Base-by-base conservation (phyloP, 2,888 invertebrate species). In the Deilephila elpenor region DNA sequence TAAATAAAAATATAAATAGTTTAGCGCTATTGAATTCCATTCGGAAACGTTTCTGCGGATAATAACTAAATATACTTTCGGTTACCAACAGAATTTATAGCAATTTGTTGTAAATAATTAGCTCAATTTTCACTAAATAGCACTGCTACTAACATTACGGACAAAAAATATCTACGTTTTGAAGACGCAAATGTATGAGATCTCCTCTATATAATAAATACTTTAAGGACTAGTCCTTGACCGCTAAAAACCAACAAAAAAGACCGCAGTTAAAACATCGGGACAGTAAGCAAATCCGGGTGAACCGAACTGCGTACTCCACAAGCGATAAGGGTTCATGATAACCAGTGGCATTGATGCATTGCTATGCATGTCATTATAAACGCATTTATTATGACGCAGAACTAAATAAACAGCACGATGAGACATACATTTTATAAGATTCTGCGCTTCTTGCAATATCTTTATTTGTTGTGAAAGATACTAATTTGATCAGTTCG, bases 401-500 rank as follows among this genome's bases (percentile, higher is more conserved):
- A 56, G 5, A 56, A 56, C 11, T 44, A 44, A 44, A 44, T 44
- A 11, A 44, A 44, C 44, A 44, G 3, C n/a, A 56, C 56, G 19
- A n/a, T n/a, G 56, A 7, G 19, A 56, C 5, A 17, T 17, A 5
- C 37, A 37, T 11, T 8, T 37, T 37, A 11, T 0, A 37, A 8
- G 7, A 37, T 37, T 32, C 32, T 5, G 3, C 44, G 44, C 44
- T 56, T 56, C n/a, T 17, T n/a, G 56, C 17, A 56, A 56, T n/a
- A 56, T 56, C 56, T 56, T n/a, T 56, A n/a, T 56, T 56, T 56
- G 14, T 56, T 56, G 19, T 56, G 56, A 56, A 56, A 56, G 56
- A 56, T 56, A n/a, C 11, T 11, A 11, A 44, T 44, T 11, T 44
- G 14, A 44, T 44, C 44, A 14, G 44, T 1, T 14, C 11, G 1